phyloP scores from a whole-genome alignment of 2,113 vertebrate genomes.

The Coryphaenoides rupestris region DNA sequence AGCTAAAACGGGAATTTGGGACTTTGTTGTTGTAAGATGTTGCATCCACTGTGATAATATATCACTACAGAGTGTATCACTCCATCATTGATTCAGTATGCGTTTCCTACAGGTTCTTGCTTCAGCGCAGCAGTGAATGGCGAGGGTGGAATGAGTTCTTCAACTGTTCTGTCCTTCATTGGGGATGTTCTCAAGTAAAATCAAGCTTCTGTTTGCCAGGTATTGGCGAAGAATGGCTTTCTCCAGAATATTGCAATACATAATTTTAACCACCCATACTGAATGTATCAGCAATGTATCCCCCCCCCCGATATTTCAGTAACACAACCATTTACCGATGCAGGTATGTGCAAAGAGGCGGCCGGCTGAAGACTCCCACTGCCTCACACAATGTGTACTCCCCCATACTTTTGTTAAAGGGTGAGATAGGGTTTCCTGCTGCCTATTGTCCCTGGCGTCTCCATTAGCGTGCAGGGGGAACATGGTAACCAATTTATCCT shows the following conservation, averaged over 20 bases:
- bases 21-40: too few species aligned
- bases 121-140: slow-evolving; percentile 13
- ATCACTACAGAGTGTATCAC: too few species aligned
- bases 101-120: neutral
- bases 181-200: too few species aligned
- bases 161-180: too few species aligned
- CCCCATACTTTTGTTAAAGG: slow-evolving; percentile 3
- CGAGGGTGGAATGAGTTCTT: neutral
- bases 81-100: neutral
- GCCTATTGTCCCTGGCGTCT: slow-evolving; percentile 14
- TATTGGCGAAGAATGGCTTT: neutral
- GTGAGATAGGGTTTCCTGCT: slow-evolving; percentile 13
- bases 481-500: slow-evolving; percentile 39
- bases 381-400: slow-evolving; percentile 2
- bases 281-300: neutral
- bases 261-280: neutral
- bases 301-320: too few species aligned
- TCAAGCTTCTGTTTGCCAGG: neutral
- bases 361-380: neutral
- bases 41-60: too few species aligned
- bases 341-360: too few species aligned
- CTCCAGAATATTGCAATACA: slow-evolving; percentile 1
- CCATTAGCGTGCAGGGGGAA: slow-evolving; percentile 20
- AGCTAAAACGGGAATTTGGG: too few species aligned
- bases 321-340: too few species aligned